These are phyloP conservation scores for Melikaiella ostensackeni DNA, from an alignment of 2,888 invertebrate genomes.

Conservation along the genomic window DNA sequence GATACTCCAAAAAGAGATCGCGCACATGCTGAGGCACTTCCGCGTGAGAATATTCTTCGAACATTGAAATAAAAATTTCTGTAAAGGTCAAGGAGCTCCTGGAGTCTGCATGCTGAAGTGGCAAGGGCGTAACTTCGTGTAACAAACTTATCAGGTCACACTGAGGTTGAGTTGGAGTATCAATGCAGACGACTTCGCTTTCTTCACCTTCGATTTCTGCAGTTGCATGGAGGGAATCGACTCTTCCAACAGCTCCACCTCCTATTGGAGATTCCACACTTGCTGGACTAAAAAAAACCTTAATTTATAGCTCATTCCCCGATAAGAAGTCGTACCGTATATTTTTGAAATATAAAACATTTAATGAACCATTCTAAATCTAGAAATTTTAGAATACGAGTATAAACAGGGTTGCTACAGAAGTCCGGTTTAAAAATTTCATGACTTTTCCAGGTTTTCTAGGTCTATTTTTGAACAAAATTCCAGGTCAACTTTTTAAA, in stretches of 20 bases:
- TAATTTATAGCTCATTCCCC: too few species aligned
- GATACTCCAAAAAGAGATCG: slow-evolving; percentile 82
- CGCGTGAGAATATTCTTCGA: slow-evolving; percentile 77
- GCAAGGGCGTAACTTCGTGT: slow-evolving; percentile 82
- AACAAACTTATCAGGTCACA: slow-evolving; percentile 84
- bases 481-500: too few species aligned
- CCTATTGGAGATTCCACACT: slow-evolving; percentile 73
- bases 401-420: too few species aligned
- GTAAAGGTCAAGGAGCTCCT: slow-evolving; percentile 76
- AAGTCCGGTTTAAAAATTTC: too few species aligned
- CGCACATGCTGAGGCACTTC: slow-evolving; percentile 81
- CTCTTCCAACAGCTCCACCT: slow-evolving; percentile 80
- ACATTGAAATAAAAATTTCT: slow-evolving; percentile 81
- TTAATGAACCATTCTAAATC: too few species aligned
- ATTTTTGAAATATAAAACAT: too few species aligned
- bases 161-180: slow-evolving; percentile 85
- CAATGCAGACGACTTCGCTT: slow-evolving; percentile 87
- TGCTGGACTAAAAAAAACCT: slow-evolving; percentile 65
- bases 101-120: slow-evolving; percentile 74
- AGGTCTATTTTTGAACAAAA: too few species aligned
- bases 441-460: too few species aligned
- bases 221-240: slow-evolving; percentile 81
- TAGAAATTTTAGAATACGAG: too few species aligned
- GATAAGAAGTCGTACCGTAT: too few species aligned
- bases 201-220: slow-evolving; percentile 92